phyloP scores from a whole-genome alignment of 2,113 vertebrate genomes.

The Ailurus styani region DNA sequence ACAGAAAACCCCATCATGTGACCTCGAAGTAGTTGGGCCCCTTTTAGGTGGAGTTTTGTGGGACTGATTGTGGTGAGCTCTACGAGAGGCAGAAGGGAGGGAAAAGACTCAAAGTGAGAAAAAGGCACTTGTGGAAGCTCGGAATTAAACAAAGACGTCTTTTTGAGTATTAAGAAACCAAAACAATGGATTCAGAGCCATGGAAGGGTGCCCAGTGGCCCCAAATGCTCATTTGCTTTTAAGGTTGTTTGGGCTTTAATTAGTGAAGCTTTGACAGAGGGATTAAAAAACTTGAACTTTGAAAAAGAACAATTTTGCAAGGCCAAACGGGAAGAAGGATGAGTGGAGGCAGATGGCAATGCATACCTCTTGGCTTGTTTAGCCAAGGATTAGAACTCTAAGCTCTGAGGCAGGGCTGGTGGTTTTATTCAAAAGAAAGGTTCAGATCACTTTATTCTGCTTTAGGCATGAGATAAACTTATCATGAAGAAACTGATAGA shows the following conservation, averaged over 20 bases:
- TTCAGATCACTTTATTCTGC: background rate
- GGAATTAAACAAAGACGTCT: constrained; percentile 63
- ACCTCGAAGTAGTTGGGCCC: background rate
- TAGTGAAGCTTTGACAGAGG: constrained; percentile 59
- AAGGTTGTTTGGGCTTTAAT: constrained; percentile 70
- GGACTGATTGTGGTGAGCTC: background rate
- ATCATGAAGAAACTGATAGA: background rate
- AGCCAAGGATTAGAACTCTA: constrained; percentile 9
- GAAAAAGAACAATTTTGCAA: constrained; percentile 54
- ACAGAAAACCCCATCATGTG: background rate
- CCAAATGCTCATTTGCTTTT: constrained; percentile 69
- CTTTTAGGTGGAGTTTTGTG: constrained; percentile 31
- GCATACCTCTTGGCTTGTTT: background rate
- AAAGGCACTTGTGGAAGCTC: constrained; percentile 47
- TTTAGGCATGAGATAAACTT: background rate
- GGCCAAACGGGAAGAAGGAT: constrained; percentile 39
- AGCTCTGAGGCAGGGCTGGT: background rate
- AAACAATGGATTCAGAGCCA: constrained; percentile 51
- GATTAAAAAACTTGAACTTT: constrained; percentile 71
- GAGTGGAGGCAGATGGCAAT: constrained; percentile 13
- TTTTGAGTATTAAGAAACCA: constrained; percentile 65
- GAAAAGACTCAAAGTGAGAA: constrained; percentile 34
- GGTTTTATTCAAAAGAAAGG: background rate
- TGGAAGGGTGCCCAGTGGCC: constrained; percentile 60
- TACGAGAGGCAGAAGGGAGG: background rate